Base-by-base conservation (phyloP, 2,797 vertebrate genomes). In the Okamejei kenojei region DNA sequence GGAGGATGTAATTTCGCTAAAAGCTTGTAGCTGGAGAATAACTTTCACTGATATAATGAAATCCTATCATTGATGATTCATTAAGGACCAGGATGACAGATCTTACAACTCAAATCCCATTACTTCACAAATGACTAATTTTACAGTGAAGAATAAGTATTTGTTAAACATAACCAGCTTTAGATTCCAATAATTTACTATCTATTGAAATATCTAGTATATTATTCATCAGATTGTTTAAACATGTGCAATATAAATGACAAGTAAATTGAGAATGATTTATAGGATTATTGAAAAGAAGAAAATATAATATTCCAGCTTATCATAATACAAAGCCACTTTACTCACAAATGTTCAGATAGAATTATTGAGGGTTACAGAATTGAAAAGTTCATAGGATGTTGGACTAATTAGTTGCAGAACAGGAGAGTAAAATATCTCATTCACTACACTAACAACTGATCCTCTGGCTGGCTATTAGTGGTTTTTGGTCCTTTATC, bases 111-210 rank as follows among this genome's bases (percentile, higher is more conserved):
- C 23, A 92, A 92, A 76, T 54, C 90, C 90, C 71, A 76, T 92
- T 76, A 92, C 10, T 76, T 92, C 29, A 73, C 38, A 92, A 92
- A 54, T 92, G 90, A 54, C 68, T 76, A 92, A 92, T 74, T 54
- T 92, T 54, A 92, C 38, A 29, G 7, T 92, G 90, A 92, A 29
- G 90, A 92, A 76, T 58, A 54, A 92, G 90, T 76, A 76, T 92
- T 73, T n/a, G 71, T 76, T 76, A 76, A 74, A 54, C 71, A n/a
- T 92, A 76, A 92, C 71, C 1, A 76, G 35, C 54, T 74, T 91
- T 76, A 54, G 71, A 74, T 54, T 74, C 35, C 38, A 76, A 92
- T 92, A 92, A 92, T 92, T 92, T 38, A 76, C 71, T 45, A 38
- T 54, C 15, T 13, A n/a, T 92, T 76, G 90, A 76, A 92, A 92